Evolutionary conservation across 1,140 invertebrate genomes (phyloP).

Genomic region (Plectrocnemia conspersa): DNA sequence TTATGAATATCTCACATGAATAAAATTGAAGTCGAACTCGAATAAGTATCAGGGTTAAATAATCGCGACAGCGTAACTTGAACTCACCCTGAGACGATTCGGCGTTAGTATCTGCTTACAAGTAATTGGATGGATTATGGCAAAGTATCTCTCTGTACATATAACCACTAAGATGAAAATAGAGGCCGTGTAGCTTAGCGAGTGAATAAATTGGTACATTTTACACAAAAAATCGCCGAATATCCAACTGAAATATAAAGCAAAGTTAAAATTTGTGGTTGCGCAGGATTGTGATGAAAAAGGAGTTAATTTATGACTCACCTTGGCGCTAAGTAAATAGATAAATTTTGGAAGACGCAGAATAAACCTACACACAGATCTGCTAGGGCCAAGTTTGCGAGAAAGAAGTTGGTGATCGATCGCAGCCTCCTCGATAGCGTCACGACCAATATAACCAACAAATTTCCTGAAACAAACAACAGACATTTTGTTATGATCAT

Average conservation of each 20-base stretch:
- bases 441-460: constrained; percentile 77
- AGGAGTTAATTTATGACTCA: constrained; percentile 33
- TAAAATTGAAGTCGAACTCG: not conserved
- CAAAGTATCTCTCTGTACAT: constrained; percentile 76
- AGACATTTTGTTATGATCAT: no score
- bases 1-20: not conserved
- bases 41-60: not conserved
- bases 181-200: constrained; percentile 74
- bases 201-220: constrained; percentile 78
- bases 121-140: constrained; percentile 76
- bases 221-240: constrained; percentile 76
- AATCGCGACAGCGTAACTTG: not conserved
- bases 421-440: constrained; percentile 68
- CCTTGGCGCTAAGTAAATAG: constrained; percentile 71
- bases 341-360: constrained; percentile 79
- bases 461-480: constrained; percentile 61
- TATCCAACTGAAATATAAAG: constrained; percentile 62
- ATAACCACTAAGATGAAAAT: constrained; percentile 78
- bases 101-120: constrained; percentile 72
- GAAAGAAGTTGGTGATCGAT: constrained; percentile 80
- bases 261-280: not conserved
- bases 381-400: constrained; percentile 77
- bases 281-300: not conserved
- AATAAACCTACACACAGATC: constrained; percentile 82
- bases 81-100: constrained; percentile 60